Percentiles rank a stretch among this genome's conserved stretches.
Evolutionary conservation across 1,140 invertebrate genomes (phyloP).

Genomic region (Brachionus paranguensis): DNA sequence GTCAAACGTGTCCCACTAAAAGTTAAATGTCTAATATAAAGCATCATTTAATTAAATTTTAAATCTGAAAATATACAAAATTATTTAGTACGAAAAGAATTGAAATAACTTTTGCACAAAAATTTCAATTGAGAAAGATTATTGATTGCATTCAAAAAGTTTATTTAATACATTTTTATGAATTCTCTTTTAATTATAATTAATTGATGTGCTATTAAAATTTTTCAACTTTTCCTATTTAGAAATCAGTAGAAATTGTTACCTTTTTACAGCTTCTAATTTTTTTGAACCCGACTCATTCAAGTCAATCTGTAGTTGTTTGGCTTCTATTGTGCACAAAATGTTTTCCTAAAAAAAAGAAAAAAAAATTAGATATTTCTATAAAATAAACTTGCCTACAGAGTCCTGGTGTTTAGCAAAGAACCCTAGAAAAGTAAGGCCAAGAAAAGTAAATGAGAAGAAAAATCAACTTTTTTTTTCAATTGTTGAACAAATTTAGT

Average conservation of each 20-base stretch:
- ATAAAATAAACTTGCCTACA: neutral
- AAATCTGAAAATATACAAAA: no score
- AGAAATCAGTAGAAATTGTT: neutral
- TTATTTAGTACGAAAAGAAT: no score
- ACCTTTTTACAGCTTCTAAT: slow-evolving; percentile 61
- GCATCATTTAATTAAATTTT: no score
- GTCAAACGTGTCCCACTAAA: no score
- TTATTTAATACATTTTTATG: no score
- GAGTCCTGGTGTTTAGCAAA: neutral
- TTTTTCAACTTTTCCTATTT: neutral
- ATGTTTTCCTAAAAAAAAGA: slow-evolving; percentile 7
- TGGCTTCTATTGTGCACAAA: slow-evolving; percentile 36
- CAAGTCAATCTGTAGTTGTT: slow-evolving; percentile 32
- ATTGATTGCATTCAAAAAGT: no score
- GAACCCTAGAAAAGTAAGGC: slow-evolving; percentile 1
- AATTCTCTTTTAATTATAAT: no score
- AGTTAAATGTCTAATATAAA: no score
- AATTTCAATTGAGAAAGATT: no score
- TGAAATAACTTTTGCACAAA: no score
- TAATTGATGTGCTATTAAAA: no score
- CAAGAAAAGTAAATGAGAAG: neutral
- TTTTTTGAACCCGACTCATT: slow-evolving; percentile 55
- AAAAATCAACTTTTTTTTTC: slow-evolving; percentile 34
- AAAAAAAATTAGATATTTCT: neutral
- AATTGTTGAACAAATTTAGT: neutral